Evolutionary conservation across 2,113 vertebrate species (phyloP), one percentile per base, ranked within the genome.

Genomic region (Protomyctophum bolini): DNA sequence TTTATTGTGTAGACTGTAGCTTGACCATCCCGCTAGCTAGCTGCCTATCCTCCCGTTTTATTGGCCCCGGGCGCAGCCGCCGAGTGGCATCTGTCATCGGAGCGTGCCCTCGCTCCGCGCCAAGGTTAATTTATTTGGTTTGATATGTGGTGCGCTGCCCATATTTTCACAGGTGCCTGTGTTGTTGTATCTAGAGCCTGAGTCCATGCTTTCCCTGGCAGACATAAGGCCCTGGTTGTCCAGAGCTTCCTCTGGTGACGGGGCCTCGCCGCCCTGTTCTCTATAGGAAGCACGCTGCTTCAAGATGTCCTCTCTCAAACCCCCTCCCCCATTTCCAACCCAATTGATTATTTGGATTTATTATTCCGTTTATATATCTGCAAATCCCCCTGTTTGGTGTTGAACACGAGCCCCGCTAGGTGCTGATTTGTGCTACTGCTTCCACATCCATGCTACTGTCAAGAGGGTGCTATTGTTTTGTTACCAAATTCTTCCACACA

Each of bases 121-220:
- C 70, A 75, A 69, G 77, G 74, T 83, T 76, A 82, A 86, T 90
- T 92, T 91, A 92, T 92, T 91, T 91, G 87, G 75, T 87, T 89
- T 90, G 89, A 92, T 91, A 88, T 75, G 76, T 80, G 83, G 76
- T 89, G 83, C 46, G 77, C 76, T 82, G 79, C 86, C 83, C 72
- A 47, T 92, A 85, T 92, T 92, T 92, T 90, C 84, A 90, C 90
- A 92, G 91, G 91, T 91, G 91, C 78, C 71, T 73, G 52, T 84
- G 82, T 81, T 91, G 88, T 90, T 89, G 85, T 87, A 90, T 72
- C 77, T 70, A 83, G 81, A 88, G 77, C 72, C 69, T 60, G 80
- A 86, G 72, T 84, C 81, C 83, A 83, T 78, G 83, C 5, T 87
- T 88, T 85, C 59, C 29, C 83, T 88, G 86, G 85, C 86, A 79